Conservation (phyloP, 2,797 vertebrate genomes). For the Neosilurus hyrtlii region DNA sequence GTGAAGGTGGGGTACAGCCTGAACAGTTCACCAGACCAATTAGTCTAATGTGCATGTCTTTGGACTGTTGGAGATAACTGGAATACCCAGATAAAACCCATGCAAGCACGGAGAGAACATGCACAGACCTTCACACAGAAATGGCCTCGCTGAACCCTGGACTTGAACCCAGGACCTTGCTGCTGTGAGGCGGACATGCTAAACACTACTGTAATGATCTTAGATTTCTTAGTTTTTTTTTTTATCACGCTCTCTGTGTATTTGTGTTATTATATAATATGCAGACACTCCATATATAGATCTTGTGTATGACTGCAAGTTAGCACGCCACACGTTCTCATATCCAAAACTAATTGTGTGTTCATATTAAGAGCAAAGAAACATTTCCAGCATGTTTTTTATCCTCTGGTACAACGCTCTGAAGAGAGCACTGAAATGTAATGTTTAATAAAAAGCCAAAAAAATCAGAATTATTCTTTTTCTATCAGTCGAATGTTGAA, state of each 20-base stretch:
- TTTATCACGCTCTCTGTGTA: neutral
- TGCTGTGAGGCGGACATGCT: too few relatives aligned
- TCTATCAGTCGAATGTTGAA: neutral
- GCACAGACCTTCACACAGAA: too few relatives aligned
- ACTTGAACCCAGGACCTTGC: too few relatives aligned
- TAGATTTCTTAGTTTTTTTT: neutral
- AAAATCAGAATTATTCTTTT: neutral
- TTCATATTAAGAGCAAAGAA: neutral
- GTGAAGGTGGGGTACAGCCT: too few relatives aligned
- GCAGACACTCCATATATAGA: conserved; percentile 16
- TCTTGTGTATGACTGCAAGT: neutral
- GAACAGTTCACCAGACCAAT: too few relatives aligned
- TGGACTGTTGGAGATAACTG: too few relatives aligned
- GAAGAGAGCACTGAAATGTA: neutral
- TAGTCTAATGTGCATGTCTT: too few relatives aligned
- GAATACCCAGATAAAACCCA: too few relatives aligned
- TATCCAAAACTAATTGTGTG: conserved; percentile 1
- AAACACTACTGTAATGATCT: neutral
- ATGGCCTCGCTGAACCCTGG: too few relatives aligned
- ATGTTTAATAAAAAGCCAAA: neutral
- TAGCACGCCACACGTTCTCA: neutral
- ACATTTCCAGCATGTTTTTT: neutral
- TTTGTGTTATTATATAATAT: conserved; percentile 17
- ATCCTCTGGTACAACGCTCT: neutral
- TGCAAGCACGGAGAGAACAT: too few relatives aligned